phyloP scores from a whole-genome alignment of 2,888 invertebrate genomes.

The Hypena proboscidalis region DNA sequence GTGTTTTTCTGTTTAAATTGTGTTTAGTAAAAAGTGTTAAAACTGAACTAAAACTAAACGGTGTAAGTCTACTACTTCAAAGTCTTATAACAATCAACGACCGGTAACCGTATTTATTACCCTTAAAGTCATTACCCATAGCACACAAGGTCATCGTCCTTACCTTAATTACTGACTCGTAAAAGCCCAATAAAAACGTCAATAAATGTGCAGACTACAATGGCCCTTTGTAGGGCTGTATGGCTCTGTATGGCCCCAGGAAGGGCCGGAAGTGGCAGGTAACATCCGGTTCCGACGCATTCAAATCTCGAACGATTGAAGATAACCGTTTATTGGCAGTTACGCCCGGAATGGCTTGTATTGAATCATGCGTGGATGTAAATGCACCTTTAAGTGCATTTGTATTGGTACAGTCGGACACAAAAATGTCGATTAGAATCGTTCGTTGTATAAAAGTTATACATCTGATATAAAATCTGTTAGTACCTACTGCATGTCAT shows the following conservation, averaged over 20 bases:
- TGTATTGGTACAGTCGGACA: neutral
- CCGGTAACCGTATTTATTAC: neutral
- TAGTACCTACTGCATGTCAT: too few relatives aligned
- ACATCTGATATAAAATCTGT: too few relatives aligned
- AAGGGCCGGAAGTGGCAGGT: conserved; percentile 60
- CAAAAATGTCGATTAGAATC: too few relatives aligned
- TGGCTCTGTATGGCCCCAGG: conserved; percentile 38
- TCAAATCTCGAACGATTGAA: conserved; percentile 42
- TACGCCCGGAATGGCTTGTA: conserved; percentile 4
- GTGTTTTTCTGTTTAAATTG: too few relatives aligned
- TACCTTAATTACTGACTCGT: conserved; percentile 19
- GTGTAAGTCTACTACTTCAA: too few relatives aligned
- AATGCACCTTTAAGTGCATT: neutral
- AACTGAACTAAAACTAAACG: too few relatives aligned
- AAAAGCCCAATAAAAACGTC: conserved; percentile 31
- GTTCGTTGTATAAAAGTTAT: too few relatives aligned
- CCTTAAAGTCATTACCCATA: neutral
- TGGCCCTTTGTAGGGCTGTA: conserved; percentile 44
- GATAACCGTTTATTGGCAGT: conserved; percentile 29
- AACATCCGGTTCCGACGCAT: conserved; percentile 56
- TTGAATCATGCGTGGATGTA: conserved; percentile 10
- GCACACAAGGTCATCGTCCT: conserved; percentile 25
- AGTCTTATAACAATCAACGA: neutral
- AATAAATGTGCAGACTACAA: conserved; percentile 34
- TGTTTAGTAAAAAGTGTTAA: too few relatives aligned